A percentile compares a stretch with the other conserved stretches of the same genome.
These are phyloP conservation scores for Adela reaumurella DNA, from an alignment of 2,888 invertebrate genomes.

Conservation along the genomic window DNA sequence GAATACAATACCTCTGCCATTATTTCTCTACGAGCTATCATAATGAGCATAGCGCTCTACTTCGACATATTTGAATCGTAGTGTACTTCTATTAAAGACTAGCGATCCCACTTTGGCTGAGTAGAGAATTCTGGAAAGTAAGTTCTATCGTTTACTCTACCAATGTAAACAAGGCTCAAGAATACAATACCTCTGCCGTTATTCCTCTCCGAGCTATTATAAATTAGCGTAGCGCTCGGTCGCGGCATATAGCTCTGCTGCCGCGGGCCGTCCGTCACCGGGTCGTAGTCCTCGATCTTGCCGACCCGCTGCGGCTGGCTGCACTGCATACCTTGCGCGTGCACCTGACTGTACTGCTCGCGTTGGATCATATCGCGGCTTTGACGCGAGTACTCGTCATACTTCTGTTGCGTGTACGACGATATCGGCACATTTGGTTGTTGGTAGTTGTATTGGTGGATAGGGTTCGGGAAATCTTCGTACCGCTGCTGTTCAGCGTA, in stretches of 20 bases:
- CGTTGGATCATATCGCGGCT: slow-evolving; percentile 1
- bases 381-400: slow-evolving; percentile 16
- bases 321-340: slow-evolving; percentile 18
- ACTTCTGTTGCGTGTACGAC: slow-evolving; percentile 10
- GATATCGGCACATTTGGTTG: slow-evolving; percentile 10
- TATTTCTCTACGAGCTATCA: too few species aligned
- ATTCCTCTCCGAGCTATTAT: slow-evolving; percentile 57
- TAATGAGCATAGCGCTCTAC: too few species aligned
- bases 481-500: slow-evolving; percentile 3
- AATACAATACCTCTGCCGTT: slow-evolving; percentile 16
- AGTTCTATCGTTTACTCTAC: too few species aligned
- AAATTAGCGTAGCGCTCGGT: slow-evolving; percentile 79
- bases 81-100: too few species aligned
- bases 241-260: slow-evolving; percentile 70
- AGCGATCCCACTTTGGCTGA: too few species aligned
- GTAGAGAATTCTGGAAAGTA: too few species aligned
- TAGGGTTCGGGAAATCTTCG: too few species aligned
- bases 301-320: slow-evolving; percentile 52
- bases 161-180: too few species aligned
- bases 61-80: too few species aligned
- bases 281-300: slow-evolving; percentile 79
- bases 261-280: slow-evolving; percentile 67
- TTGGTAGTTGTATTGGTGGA: slow-evolving; percentile 14
- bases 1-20: too few species aligned
- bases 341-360: slow-evolving; percentile 13